Base-by-base conservation (phyloP, 1,140 invertebrate genomes). In the Sarcophaga bullata region DNA sequence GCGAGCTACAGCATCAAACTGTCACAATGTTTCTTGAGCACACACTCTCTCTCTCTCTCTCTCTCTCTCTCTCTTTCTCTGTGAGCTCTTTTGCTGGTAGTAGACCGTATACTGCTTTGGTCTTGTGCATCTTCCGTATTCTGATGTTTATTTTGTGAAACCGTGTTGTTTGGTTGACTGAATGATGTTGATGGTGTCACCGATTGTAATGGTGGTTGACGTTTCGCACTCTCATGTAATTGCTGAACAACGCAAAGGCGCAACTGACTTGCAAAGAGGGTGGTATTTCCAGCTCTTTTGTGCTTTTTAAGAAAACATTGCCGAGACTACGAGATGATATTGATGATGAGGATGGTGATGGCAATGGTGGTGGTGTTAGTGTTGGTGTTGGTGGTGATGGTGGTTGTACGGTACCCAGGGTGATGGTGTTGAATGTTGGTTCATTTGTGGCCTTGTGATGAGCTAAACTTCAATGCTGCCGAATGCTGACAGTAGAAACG, bases 101-200 rank as follows among this genome's bases (percentile, higher is more conserved):
- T n/a, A n/a, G n/a, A n/a, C 17, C 10, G 17, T 68, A 68, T 37
- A 2, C 25, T 37, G 25, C 25, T 68, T 37, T 37, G 25, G 25
- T 37, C 25, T 37, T 37, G 25, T 37, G 25, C 25, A 37, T 37
- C 25, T 37, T 37, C 25, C 25, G 25, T 6, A 52, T 13, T 52
- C 6, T 6, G 1, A 6, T 37, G 25, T 37, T 37, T 37, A 37
- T 37, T 37, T 37, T 52, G 9, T 52, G 50, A 9, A 37, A 37
- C 25, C 13, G 86, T 89, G 83, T 86, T 84, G 86, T 88, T 88
- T 88, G 87, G 87, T 86, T 85, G 78, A 73, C 78, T 54, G 50
- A 80, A 25, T 80, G 48, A 50, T 80, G 68, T 72, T 86, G 85
- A 84, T 85, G 84, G 82, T 81, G 80, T 83, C 80, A 68, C 52